These are phyloP conservation scores for Chionoecetes opilio DNA, from an alignment of 1,140 invertebrate genomes.

Conservation along the genomic window DNA sequence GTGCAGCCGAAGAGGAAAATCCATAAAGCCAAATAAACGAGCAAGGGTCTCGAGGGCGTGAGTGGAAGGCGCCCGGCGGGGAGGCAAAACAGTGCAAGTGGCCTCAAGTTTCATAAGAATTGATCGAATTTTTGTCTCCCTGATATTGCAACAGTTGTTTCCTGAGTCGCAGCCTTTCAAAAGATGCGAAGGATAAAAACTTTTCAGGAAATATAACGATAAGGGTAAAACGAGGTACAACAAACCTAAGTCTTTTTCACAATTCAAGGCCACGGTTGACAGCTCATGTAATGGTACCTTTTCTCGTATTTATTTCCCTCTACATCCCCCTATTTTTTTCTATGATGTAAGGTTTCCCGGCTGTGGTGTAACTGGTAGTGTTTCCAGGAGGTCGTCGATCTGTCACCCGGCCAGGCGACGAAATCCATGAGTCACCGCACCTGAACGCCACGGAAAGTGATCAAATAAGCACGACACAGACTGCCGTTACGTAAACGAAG, in stretches of 20 bases:
- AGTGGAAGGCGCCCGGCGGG: not conserved
- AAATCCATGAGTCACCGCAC: not conserved
- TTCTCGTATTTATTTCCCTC: not conserved
- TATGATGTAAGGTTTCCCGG: not conserved
- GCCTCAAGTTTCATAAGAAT: slow-evolving; percentile 17
- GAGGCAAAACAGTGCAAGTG: not conserved
- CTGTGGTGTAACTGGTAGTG: not conserved
- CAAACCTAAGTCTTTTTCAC: not conserved
- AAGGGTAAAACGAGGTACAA: not conserved
- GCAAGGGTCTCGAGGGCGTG: not conserved
- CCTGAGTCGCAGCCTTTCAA: not conserved
- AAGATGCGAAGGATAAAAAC: not conserved
- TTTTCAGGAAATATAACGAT: not conserved
- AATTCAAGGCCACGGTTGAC: not conserved
- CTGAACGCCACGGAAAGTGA: not conserved
- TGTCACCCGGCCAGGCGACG: not conserved
- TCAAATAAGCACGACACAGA: not conserved
- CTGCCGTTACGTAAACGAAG: slow-evolving; percentile 32
- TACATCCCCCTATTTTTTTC: not conserved
- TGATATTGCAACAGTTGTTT: slow-evolving; percentile 21
- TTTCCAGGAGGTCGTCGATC: not conserved
- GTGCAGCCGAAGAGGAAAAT: slow-evolving; percentile 27
- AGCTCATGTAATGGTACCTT: not conserved
- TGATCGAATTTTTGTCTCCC: slow-evolving; percentile 24
- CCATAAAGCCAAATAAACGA: slow-evolving; percentile 29